Percentiles rank a stretch among this genome's conserved stretches.
phyloP scores from a whole-genome alignment of 2,888 invertebrate species.

The Pyrrhia umbra region DNA sequence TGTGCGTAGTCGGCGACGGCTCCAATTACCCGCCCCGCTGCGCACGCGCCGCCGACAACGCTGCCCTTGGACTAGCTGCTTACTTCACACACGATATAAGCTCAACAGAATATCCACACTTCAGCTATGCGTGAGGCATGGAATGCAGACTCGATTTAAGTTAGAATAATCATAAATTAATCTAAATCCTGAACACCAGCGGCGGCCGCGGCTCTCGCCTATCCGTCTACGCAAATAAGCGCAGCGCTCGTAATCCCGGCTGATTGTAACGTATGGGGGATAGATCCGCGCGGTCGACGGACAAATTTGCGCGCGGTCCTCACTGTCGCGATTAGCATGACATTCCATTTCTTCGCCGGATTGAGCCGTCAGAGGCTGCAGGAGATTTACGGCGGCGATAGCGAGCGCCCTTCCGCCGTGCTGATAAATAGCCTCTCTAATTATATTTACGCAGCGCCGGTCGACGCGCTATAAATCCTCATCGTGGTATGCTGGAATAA shows the following conservation, averaged over 20 bases:
- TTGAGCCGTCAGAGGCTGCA: constrained; percentile 84
- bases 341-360: constrained; percentile 82
- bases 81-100: constrained; percentile 65
- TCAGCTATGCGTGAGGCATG: constrained; percentile 17
- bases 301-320: constrained; percentile 71
- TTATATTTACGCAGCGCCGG: constrained; percentile 89
- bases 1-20: constrained; percentile 63
- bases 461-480: constrained; percentile 85
- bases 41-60: constrained; percentile 64
- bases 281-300: constrained; percentile 60
- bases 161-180: constrained; percentile 41
- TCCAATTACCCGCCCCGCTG: constrained; percentile 71
- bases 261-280: constrained; percentile 79
- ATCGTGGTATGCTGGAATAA: constrained; percentile 82
- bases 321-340: constrained; percentile 69
- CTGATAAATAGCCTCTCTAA: constrained; percentile 89
- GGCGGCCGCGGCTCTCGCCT: constrained; percentile 13
- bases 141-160: constrained; percentile 28
- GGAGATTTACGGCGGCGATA: constrained; percentile 86
- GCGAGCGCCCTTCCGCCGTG: constrained; percentile 86
- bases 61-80: constrained; percentile 75
- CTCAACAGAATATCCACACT: constrained; percentile 63
- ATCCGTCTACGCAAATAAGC: constrained; percentile 43
- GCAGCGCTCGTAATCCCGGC: constrained; percentile 42
- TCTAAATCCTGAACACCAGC: constrained; percentile 11